Percentiles rank a stretch among this genome's conserved stretches.
Conservation (phyloP, 2,113 vertebrate genomes). For the Coreoperca whiteheadi region DNA sequence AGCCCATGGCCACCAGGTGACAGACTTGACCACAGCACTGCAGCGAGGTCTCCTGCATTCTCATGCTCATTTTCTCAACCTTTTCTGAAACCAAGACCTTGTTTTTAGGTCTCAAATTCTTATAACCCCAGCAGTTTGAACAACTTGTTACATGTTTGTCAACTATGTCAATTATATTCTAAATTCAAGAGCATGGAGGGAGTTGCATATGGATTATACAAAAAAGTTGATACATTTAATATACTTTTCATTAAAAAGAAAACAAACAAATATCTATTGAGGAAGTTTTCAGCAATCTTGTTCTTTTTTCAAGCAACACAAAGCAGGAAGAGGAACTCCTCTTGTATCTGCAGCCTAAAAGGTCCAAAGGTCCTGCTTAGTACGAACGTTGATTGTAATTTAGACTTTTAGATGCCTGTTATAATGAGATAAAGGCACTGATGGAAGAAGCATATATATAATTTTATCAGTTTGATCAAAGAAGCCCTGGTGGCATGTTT, state of each 20-base stretch:
- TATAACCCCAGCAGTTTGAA: neutral
- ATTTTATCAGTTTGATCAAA: neutral
- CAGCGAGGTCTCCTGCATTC: neutral
- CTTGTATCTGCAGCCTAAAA: neutral
- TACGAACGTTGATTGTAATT: neutral
- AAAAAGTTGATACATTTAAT: neutral
- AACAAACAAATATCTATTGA: neutral
- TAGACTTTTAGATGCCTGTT: neutral
- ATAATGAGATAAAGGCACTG: conserved; percentile 8
- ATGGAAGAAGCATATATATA: conserved; percentile 11
- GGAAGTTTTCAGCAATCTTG: neutral
- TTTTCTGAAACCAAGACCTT: neutral
- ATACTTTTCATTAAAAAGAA: neutral
- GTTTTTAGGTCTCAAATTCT: neutral
- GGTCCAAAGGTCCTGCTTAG: neutral
- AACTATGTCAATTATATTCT: neutral
- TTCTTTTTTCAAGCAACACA: neutral
- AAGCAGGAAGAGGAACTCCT: neutral
- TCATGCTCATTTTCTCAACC: neutral
- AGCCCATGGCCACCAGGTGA: conserved; percentile 53
- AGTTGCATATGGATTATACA: neutral
- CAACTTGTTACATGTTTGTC: neutral
- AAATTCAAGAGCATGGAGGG: neutral
- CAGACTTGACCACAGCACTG: conserved; percentile 37
- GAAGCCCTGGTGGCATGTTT: conserved; percentile 7